These are phyloP conservation scores for Carollia perspicillata DNA, from an alignment of 2,113 vertebrate genomes.

Conservation along the genomic window DNA sequence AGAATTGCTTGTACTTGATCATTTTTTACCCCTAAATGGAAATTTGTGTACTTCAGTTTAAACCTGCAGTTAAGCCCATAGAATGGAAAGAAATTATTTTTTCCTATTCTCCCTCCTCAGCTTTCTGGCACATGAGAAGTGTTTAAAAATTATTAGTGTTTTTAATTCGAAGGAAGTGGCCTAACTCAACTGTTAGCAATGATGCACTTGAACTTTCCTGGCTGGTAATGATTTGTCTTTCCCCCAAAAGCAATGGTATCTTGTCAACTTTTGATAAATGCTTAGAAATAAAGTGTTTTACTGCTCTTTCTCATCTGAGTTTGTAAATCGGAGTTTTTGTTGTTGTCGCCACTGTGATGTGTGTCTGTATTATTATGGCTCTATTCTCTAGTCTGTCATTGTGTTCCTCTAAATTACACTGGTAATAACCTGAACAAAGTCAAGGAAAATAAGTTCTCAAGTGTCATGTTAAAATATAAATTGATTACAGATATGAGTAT, in stretches of 20 bases:
- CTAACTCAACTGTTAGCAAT: not conserved
- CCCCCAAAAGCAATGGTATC: not conserved
- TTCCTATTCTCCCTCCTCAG: not conserved
- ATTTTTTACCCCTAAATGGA: not conserved
- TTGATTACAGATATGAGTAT: not conserved
- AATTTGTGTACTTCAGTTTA: not conserved
- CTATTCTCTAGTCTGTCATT: not conserved
- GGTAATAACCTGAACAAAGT: not conserved
- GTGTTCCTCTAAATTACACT: not conserved
- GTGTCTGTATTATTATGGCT: not conserved
- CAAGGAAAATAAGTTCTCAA: not conserved
- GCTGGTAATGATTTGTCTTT: not conserved
- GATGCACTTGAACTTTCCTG: not conserved
- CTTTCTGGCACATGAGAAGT: not conserved
- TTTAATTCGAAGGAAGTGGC: not conserved
- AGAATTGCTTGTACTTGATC: not conserved
- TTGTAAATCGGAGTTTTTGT: not conserved
- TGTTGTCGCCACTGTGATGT: not conserved
- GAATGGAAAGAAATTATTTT: not conserved
- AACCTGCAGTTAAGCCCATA: not conserved
- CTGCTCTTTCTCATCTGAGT: not conserved
- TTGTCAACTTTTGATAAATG: not conserved
- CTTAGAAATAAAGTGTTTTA: not conserved
- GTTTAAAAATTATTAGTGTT: not conserved
- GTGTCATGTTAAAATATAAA: not conserved